Evolutionary conservation across 2,888 invertebrate genomes (phyloP).

Genomic region (Abrostola tripartita): DNA sequence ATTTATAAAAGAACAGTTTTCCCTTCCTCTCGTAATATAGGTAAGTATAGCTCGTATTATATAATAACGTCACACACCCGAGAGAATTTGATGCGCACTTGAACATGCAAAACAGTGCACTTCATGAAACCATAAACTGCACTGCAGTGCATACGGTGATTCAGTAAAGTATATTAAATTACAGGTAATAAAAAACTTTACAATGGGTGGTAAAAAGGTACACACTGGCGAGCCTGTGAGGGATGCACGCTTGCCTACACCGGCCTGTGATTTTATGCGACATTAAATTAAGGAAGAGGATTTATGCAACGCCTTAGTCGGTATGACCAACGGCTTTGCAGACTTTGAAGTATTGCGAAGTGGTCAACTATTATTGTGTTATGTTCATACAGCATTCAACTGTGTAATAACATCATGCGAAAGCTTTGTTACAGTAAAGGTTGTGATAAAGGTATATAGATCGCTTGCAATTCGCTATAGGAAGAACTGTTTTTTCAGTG

Average conservation of each 20-base stretch:
- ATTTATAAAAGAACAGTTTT: conserved; percentile 23
- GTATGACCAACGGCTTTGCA: conserved; percentile 28
- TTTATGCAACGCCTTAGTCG: conserved; percentile 62
- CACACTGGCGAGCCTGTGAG: conserved; percentile 56
- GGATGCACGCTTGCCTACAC: conserved; percentile 64
- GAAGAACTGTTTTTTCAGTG: too few relatives aligned
- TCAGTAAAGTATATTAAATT: conserved; percentile 81
- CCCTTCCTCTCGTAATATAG: conserved; percentile 2
- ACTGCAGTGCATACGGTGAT: conserved; percentile 67
- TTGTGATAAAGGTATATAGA: background rate
- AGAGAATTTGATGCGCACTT: conserved; percentile 53
- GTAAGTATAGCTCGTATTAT: conserved; percentile 19
- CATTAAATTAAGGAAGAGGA: conserved; percentile 71
- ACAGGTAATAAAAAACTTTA: conserved; percentile 78
- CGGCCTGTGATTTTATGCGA: conserved; percentile 73
- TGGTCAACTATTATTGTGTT: conserved; percentile 18
- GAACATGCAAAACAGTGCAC: conserved; percentile 62
- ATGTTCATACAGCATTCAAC: conserved; percentile 4
- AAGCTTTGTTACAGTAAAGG: background rate
- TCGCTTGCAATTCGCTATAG: too few relatives aligned
- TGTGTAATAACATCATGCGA: conserved; percentile 3
- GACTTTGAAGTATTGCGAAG: conserved; percentile 22
- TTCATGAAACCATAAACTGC: conserved; percentile 74
- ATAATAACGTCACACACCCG: conserved; percentile 32
- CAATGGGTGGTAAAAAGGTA: conserved; percentile 71